These are phyloP conservation scores for Drosophila mercatorum DNA, from an alignment of 2,888 invertebrate genomes.

Conservation along the genomic window DNA sequence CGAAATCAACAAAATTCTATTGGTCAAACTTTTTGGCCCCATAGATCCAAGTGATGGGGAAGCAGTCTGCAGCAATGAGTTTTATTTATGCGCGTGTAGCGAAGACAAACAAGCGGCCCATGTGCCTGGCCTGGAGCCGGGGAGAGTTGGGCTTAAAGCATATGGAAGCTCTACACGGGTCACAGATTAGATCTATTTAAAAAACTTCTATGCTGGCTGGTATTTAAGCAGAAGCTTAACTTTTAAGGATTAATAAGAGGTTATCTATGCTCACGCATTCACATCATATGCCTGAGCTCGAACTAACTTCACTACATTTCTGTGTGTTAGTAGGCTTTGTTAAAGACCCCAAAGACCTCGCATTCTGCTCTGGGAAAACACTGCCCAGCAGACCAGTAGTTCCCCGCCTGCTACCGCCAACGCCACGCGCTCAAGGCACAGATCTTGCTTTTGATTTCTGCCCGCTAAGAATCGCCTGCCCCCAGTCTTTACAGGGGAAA, in stretches of 20 bases:
- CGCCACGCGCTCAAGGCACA: slow-evolving; percentile 5
- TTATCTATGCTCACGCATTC: neutral
- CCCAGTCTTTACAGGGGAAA: slow-evolving; percentile 16
- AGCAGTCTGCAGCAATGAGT: slow-evolving; percentile 56
- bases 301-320: neutral
- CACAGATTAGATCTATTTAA: slow-evolving; percentile 13
- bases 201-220: slow-evolving; percentile 1
- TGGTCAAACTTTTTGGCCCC: slow-evolving; percentile 69
- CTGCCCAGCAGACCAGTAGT: slow-evolving; percentile 18
- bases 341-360: neutral
- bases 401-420: neutral
- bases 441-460: slow-evolving; percentile 30
- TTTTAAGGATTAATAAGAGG: neutral
- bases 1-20: slow-evolving; percentile 75
- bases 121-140: slow-evolving; percentile 7
- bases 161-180: neutral
- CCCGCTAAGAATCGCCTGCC: slow-evolving; percentile 7
- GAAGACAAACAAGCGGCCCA: slow-evolving; percentile 60
- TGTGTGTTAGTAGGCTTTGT: neutral
- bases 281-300: neutral
- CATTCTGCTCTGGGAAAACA: slow-evolving; percentile 18
- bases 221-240: neutral
- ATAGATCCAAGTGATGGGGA: neutral
- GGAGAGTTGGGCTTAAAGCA: slow-evolving; percentile 36
- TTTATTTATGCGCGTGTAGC: slow-evolving; percentile 77